Base-by-base conservation (phyloP, 2,797 vertebrate species). In the Anguilla pacifica region DNA sequence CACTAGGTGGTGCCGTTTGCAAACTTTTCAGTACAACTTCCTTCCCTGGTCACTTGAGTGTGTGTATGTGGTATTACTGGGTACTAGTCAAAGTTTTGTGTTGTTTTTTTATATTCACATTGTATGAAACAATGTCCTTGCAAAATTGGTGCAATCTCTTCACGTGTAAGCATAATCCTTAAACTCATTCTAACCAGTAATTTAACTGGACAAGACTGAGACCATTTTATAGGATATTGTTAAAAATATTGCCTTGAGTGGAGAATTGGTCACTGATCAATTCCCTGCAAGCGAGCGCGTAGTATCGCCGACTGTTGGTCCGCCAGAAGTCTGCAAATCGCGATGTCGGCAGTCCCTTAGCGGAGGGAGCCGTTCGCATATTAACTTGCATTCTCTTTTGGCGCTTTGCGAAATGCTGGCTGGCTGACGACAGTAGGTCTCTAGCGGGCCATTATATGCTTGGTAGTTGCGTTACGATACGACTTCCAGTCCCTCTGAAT, bases 1-100 rank as follows among this genome's bases (percentile, higher is more conserved):
- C 53, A 81, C 39, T 85, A 88, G 87, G 59, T 81, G 87, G 87
- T 28, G 70, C 53, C 39, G 49, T 88, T 88, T 64, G 2, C 64
- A 55, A 39, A 74, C 64, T 74, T 67, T 87, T 87, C 72, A 77
- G 35, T 39, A 15, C 2, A 35, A 77, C 72, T 39, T 39, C 11
- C 15, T 43, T 19, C 10, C 7, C n/a, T 67, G 22, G 22, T 25
- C 10, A 28, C 17, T 77, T 25, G 2, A 35, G 35, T 77, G 15
- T 74, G 10, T 35, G 35, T 74, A 4, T n/a, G 0, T 7, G 25
- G 22, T 9, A 67, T 67, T 64, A 19, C 17, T n/a, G n/a, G 25
- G n/a, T n/a, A 9, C n/a, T 28, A 25, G 64, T 67, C 22, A 7
- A n/a, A 6, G 64, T 67, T n/a, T n/a, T 67, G 4, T 64, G 3